phyloP scores from a whole-genome alignment of 2,888 invertebrate genomes.

The Coenonympha arcania region DNA sequence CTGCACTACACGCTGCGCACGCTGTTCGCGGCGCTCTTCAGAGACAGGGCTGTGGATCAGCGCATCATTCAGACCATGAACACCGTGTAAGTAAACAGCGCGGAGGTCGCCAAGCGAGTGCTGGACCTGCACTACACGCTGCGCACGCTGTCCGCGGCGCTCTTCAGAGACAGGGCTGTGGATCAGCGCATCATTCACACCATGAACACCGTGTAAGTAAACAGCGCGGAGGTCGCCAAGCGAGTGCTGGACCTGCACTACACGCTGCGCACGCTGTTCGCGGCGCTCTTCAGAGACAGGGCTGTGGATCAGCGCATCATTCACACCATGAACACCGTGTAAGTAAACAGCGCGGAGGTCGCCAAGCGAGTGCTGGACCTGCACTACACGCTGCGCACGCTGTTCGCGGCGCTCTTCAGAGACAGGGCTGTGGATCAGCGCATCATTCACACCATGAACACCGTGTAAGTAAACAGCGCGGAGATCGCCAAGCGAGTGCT shows the following conservation, averaged over 20 bases:
- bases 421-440: conserved; percentile 69
- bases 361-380: conserved; percentile 81
- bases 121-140: conserved; percentile 81
- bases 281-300: conserved; percentile 76
- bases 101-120: conserved; percentile 79
- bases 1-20: conserved; percentile 79
- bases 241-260: conserved; percentile 80
- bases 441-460: conserved; percentile 48
- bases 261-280: conserved; percentile 78
- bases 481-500: conserved; percentile 80
- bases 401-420: conserved; percentile 77
- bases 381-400: conserved; percentile 78
- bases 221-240: conserved; percentile 79
- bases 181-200: conserved; percentile 50
- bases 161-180: conserved; percentile 74
- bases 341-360: conserved; percentile 77
- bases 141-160: conserved; percentile 76
- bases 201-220: conserved; percentile 75
- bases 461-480: conserved; percentile 77
- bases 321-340: conserved; percentile 67
- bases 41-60: conserved; percentile 66
- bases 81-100: conserved; percentile 76
- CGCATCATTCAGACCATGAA: conserved; percentile 52
- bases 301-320: conserved; percentile 58
- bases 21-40: conserved; percentile 77